These are phyloP conservation scores for Mus caroli DNA, from an alignment of 2,797 vertebrate genomes.

Conservation along the genomic window DNA sequence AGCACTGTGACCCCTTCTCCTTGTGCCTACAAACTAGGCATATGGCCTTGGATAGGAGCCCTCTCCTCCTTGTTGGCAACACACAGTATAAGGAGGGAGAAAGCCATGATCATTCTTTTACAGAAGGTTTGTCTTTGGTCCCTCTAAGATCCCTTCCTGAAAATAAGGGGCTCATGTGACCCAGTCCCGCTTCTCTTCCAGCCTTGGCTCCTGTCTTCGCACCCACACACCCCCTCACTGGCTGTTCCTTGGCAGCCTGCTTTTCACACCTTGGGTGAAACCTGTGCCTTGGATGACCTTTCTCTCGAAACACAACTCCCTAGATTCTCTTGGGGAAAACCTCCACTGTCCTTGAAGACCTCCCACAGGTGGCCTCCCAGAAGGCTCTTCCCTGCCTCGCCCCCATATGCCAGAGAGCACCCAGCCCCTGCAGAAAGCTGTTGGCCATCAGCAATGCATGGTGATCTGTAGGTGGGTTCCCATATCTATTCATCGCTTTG, in stretches of 20 bases:
- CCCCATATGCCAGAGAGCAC: too few relatives aligned
- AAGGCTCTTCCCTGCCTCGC: background rate
- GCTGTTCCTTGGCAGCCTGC: background rate
- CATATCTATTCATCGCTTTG: background rate
- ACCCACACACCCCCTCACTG: background rate
- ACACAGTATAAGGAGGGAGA: background rate
- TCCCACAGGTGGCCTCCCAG: background rate
- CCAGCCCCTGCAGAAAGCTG: too few relatives aligned
- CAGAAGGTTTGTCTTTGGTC: background rate
- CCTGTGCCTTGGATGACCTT: background rate
- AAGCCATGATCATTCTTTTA: background rate
- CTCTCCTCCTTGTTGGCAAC: background rate
- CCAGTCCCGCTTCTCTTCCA: background rate
- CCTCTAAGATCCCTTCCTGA: background rate
- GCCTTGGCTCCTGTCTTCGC: background rate
- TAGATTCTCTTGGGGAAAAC: background rate
- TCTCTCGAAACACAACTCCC: background rate
- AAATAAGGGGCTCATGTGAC: background rate
- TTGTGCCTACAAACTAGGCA: background rate
- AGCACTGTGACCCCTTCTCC: background rate
- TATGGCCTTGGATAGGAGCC: rapidly evolving
- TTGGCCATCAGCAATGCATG: rapidly evolving
- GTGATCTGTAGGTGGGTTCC: background rate
- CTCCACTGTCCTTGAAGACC: background rate
- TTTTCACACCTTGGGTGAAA: background rate